Conservation (phyloP, 2,113 vertebrate species). For the Pampusana beccarii region DNA sequence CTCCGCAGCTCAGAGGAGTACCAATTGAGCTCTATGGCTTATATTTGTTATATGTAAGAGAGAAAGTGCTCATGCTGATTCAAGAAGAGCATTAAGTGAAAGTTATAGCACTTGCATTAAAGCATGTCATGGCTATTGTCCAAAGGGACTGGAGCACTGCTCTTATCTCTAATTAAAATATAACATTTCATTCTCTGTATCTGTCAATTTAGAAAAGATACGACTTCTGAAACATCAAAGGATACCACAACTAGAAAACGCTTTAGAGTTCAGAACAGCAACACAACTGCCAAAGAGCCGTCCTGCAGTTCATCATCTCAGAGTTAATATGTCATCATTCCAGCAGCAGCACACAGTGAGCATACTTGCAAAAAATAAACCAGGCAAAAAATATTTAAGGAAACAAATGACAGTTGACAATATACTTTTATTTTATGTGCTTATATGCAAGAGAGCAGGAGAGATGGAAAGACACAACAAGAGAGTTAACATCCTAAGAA, state of each 20-base stretch:
- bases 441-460: background rate
- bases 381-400: background rate
- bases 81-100: background rate
- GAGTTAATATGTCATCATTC: background rate
- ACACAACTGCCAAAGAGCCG: background rate
- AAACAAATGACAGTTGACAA: background rate
- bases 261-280: background rate
- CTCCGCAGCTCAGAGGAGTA: background rate
- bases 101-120: background rate
- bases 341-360: background rate
- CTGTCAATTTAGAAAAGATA: background rate
- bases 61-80: background rate
- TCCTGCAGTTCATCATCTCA: background rate
- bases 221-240: conserved; percentile 4
- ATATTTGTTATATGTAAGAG: background rate
- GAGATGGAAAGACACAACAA: background rate
- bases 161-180: conserved; percentile 45
- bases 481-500: background rate
- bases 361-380: background rate
- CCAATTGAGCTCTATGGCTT: background rate
- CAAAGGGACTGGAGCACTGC: background rate
- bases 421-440: background rate
- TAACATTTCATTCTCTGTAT: background rate
- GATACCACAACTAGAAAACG: background rate
- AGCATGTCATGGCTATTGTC: background rate